A percentile compares a stretch with the other conserved stretches of the same genome.
Evolutionary conservation across 1,140 invertebrate species (phyloP).

Genomic region (Acromyrmex echinatior): DNA sequence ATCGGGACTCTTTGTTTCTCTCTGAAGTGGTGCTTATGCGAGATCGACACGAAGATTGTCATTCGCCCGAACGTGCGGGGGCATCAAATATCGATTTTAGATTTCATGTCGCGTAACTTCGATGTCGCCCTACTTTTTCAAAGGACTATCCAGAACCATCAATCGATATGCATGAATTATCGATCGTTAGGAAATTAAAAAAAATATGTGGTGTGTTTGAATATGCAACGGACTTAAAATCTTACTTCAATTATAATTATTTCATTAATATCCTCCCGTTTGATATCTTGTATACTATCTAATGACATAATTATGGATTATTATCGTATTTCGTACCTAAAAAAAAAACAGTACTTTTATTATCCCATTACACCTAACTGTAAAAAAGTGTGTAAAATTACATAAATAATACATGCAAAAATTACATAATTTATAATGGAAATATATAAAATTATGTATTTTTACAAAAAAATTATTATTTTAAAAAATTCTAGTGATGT

Average conservation of each 20-base stretch:
- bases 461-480: too few relatives aligned
- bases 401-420: too few relatives aligned
- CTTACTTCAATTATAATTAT: neutral
- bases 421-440: too few relatives aligned
- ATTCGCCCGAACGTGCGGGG: neutral
- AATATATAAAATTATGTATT: too few relatives aligned
- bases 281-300: neutral
- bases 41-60: constrained; percentile 59
- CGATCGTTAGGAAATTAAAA: constrained; percentile 58
- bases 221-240: neutral
- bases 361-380: neutral
- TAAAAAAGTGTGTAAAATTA: too few relatives aligned
- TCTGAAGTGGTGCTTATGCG: constrained; percentile 22
- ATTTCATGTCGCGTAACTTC: constrained; percentile 63
- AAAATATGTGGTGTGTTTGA: neutral
- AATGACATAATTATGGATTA: neutral
- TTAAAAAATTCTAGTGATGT: too few relatives aligned
- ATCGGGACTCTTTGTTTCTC: constrained; percentile 44
- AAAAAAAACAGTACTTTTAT: neutral
- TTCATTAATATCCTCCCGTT: neutral
- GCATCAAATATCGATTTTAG: constrained; percentile 72
- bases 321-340: neutral
- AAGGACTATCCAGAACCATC: constrained; percentile 35
- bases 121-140: constrained; percentile 67
- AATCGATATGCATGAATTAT: constrained; percentile 67